A percentile compares a stretch with the other conserved stretches of the same genome.
Conservation (phyloP, 2,888 invertebrate species). For the Heliconius ismenius region DNA sequence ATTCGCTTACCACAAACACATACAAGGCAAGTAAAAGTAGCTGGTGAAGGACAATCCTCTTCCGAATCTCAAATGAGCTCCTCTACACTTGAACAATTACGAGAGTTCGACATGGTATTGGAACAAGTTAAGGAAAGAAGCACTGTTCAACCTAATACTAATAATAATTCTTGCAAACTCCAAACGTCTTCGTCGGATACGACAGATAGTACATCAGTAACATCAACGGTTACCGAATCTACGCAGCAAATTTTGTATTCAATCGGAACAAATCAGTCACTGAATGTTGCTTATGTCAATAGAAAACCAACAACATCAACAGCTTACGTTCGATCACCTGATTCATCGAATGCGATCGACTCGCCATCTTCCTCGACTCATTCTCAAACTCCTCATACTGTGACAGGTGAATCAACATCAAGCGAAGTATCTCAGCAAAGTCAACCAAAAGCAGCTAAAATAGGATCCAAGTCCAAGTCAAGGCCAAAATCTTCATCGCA, state of each 20-base stretch:
- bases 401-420: slow-evolving; percentile 59
- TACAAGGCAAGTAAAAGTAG: slow-evolving; percentile 59
- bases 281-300: slow-evolving; percentile 73
- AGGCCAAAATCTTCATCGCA: slow-evolving; percentile 80
- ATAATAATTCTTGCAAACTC: slow-evolving; percentile 56
- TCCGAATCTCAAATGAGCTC: slow-evolving; percentile 86
- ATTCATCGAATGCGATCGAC: slow-evolving; percentile 67
- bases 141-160: slow-evolving; percentile 80
- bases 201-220: slow-evolving; percentile 56
- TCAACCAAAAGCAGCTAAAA: slow-evolving; percentile 61
- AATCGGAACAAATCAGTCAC: slow-evolving; percentile 63
- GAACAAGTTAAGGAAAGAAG: slow-evolving; percentile 91
- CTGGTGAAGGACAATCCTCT: slow-evolving; percentile 64
- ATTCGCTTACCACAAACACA: slow-evolving; percentile 69
- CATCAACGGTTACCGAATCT: slow-evolving; percentile 55
- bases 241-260: slow-evolving; percentile 72
- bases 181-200: slow-evolving; percentile 59
- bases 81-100: slow-evolving; percentile 88
- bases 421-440: slow-evolving; percentile 51
- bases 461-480: slow-evolving; percentile 73
- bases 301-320: slow-evolving; percentile 68
- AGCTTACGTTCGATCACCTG: slow-evolving; percentile 68
- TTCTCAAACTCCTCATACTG: slow-evolving; percentile 60
- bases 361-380: slow-evolving; percentile 68
- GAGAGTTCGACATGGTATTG: slow-evolving; percentile 90